Evolutionary conservation across 2,113 vertebrate species (phyloP), one percentile per base, ranked within the genome.

Genomic region (Tenrec ecaudatus): DNA sequence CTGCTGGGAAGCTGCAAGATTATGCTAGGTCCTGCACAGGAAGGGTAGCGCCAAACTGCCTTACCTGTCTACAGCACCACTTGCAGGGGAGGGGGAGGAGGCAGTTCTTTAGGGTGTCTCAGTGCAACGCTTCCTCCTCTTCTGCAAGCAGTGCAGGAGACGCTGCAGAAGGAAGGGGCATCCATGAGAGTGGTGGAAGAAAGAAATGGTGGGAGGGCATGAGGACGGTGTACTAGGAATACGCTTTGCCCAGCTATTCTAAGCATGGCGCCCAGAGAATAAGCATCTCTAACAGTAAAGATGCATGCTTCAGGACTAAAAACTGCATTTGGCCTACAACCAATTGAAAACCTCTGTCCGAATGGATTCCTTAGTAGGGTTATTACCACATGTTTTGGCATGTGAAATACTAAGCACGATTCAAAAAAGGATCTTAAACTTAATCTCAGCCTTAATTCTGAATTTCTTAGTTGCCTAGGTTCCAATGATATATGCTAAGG

Each of bases 51-150:
- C 69, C 93, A 89, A 95, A 90, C 95, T 96, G 97, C 96, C 96
- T 97, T 97, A 97, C 96, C 97, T 97, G 97, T 97, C 97, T 97
- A 97, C 96, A 97, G 97, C 97, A 97, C 97, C 96, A 97, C 97
- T 97, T 97, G 97, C 97, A 97, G 97, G 95, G 97, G 97, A 97
- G 96, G 96, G 97, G 88, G 95, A 97, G 97, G 96, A 95, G 96
- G 96, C 94, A 96, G 97, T 95, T 97, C 97, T 96, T 94, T 96
- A 96, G 93, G 96, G 66, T 89, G 95, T 80, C 68, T 96, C 96
- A 96, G 97, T 94, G 95, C 95, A 97, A 97, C 89, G 97, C 95
- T 97, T 97, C 97, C 97, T 97, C 96, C 97, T 97, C 94, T 97
- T 97, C 96, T 95, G 96, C 97, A 97, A 97, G 97, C 97, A 97